A percentile compares a stretch with the other conserved stretches of the same genome.
phyloP scores from a whole-genome alignment of 2,113 vertebrate genomes.

The Aldabrachelys gigantea region DNA sequence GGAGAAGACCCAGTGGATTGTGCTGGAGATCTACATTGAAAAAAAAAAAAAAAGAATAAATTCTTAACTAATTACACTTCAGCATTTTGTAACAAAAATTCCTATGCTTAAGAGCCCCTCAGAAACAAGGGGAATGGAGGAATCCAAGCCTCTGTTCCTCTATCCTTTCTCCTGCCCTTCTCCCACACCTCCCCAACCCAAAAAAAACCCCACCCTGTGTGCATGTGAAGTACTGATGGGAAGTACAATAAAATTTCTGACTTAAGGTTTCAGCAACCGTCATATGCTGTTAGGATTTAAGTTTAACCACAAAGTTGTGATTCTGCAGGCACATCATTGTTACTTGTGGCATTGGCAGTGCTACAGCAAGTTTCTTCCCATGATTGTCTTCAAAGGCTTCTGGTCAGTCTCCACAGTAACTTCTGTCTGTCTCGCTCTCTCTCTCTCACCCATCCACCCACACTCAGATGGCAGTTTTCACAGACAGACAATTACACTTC shows the following conservation, averaged over 20 bases:
- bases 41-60: not conserved
- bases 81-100: not conserved
- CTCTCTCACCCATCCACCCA: too few relatives aligned
- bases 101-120: not conserved
- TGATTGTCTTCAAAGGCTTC: not conserved
- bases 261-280: not conserved
- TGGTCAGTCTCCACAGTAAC: not conserved
- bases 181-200: not conserved
- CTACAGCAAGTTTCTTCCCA: not conserved
- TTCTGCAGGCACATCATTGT: not conserved
- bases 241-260: not conserved
- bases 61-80: not conserved
- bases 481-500: not conserved
- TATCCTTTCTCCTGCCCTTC: not conserved
- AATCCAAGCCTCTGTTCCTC: not conserved
- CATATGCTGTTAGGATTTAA: not conserved
- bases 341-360: not conserved
- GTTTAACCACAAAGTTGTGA: not conserved
- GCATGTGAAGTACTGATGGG: not conserved
- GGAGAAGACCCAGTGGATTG: constrained; percentile 79
- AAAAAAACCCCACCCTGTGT: not conserved
- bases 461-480: not conserved
- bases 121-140: not conserved
- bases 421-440: not conserved
- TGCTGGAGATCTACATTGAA: constrained; percentile 84